Evolutionary conservation across 2,797 vertebrate species (phyloP).

Genomic region (Cuculus canorus): DNA sequence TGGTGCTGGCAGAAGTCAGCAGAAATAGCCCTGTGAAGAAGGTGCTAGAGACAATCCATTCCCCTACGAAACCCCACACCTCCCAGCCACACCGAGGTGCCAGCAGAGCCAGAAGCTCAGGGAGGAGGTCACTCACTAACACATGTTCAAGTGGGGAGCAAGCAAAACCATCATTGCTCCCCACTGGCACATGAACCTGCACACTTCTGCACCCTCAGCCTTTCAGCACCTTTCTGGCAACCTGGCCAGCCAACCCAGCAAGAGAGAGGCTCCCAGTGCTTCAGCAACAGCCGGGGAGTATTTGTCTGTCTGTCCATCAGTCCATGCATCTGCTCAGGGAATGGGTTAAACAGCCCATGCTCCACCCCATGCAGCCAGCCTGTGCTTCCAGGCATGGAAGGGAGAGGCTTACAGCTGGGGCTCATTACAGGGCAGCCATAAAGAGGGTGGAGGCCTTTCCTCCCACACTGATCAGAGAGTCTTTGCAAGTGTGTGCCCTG

Average conservation of each 20-base stretch:
- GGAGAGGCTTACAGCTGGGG: conserved; percentile 62
- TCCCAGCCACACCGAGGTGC: rapidly evolving
- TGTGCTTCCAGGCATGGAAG: conserved; percentile 49
- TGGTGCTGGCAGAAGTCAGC: background rate
- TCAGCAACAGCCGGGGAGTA: background rate
- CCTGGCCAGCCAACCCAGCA: background rate
- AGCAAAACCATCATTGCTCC: background rate
- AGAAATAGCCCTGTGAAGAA: background rate
- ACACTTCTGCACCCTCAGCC: rapidly evolving
- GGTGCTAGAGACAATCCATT: background rate
- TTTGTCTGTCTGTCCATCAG: rapidly evolving
- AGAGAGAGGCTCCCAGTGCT: background rate
- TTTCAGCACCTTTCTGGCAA: background rate
- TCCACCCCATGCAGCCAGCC: background rate
- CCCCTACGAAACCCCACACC: background rate
- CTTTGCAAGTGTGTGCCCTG: conserved; percentile 46
- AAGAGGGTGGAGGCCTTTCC: conserved; percentile 57
- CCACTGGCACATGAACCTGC: rapidly evolving
- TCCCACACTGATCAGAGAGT: conserved; percentile 63
- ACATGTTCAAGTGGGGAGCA: rapidly evolving
- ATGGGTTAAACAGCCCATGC: conserved; percentile 18
- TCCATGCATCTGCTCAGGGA: background rate
- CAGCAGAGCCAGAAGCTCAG: background rate
- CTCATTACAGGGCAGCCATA: conserved; percentile 55
- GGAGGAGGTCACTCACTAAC: background rate